Conservation (phyloP, 2,797 vertebrate species). For the Pseudochaenichthys georgianus region DNA sequence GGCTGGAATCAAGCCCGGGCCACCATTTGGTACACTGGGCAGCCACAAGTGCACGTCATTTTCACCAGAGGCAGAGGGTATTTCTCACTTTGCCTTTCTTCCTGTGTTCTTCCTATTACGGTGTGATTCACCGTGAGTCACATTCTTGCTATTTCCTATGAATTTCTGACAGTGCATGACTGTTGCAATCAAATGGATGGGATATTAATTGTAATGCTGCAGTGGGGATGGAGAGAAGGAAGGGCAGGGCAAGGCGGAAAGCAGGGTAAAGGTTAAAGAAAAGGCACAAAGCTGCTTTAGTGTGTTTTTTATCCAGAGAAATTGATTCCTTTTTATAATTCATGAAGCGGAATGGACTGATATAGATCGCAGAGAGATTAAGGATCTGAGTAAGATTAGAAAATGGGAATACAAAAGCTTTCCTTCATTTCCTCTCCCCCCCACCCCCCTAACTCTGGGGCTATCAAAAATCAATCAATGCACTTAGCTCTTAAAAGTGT, state of each 20-base stretch:
- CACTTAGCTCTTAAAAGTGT: constrained; percentile 84
- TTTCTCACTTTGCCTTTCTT: constrained; percentile 39
- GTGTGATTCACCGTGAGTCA: constrained; percentile 44
- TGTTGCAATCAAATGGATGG: constrained; percentile 31
- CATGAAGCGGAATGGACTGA: constrained; percentile 75
- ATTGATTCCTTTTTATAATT: constrained; percentile 83
- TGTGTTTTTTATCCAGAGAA: constrained; percentile 72
- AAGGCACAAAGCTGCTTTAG: constrained; percentile 65
- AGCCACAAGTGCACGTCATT: constrained; percentile 69
- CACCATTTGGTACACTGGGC: constrained; percentile 74
- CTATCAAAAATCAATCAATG: constrained; percentile 86
- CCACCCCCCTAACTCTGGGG: constrained; percentile 59
- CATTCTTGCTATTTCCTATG: constrained; percentile 27
- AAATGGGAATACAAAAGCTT: constrained; percentile 78
- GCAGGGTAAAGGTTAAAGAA: constrained; percentile 37
- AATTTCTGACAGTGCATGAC: constrained; percentile 20
- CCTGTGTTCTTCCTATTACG: not conserved
- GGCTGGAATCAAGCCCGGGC: constrained; percentile 80
- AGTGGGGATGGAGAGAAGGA: not conserved
- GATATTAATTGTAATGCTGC: constrained; percentile 30
- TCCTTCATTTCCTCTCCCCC: constrained; percentile 66
- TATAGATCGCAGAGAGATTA: constrained; percentile 80
- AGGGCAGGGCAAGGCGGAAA: constrained; percentile 22
- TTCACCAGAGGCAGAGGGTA: constrained; percentile 56
- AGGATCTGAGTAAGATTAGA: constrained; percentile 78